A percentile compares a stretch with the other conserved stretches of the same genome.
Evolutionary conservation across 2,113 vertebrate species (phyloP).

Genomic region (Dermatemys mawii): DNA sequence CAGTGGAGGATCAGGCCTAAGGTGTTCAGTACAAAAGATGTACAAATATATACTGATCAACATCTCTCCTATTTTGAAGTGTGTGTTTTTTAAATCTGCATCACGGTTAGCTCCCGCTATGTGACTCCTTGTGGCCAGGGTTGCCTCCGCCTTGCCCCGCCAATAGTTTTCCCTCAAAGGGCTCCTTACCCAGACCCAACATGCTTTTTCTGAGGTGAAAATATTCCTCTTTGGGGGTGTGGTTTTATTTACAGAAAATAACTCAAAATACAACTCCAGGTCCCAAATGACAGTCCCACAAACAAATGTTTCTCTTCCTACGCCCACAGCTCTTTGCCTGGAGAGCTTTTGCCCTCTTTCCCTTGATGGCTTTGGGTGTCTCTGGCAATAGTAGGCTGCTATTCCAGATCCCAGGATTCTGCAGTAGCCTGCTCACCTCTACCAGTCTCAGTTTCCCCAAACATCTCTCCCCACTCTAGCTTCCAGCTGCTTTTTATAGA

Average conservation of each 20-base stretch:
- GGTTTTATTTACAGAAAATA: neutral
- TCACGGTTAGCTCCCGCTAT: neutral
- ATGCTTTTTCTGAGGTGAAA: neutral
- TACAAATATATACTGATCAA: neutral
- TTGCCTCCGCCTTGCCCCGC: neutral
- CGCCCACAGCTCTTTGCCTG: no score
- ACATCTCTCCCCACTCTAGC: neutral
- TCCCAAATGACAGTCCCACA: neutral
- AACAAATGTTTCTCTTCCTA: neutral
- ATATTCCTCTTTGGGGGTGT: neutral
- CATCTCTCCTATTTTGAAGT: neutral
- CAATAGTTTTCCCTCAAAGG: neutral
- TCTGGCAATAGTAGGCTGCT: no score
- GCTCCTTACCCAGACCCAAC: neutral
- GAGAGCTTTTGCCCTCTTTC: neutral
- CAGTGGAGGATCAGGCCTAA: neutral
- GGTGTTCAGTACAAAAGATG: neutral
- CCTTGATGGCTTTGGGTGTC: no score
- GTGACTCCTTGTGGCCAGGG: neutral
- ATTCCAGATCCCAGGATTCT: neutral
- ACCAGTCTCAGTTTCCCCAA: neutral
- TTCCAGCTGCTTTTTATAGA: neutral
- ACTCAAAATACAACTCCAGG: neutral
- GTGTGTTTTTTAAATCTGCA: neutral
- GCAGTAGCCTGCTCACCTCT: neutral